These are phyloP conservation scores for Antrozous pallidus DNA, from an alignment of 2,797 vertebrate genomes.

Conservation along the genomic window DNA sequence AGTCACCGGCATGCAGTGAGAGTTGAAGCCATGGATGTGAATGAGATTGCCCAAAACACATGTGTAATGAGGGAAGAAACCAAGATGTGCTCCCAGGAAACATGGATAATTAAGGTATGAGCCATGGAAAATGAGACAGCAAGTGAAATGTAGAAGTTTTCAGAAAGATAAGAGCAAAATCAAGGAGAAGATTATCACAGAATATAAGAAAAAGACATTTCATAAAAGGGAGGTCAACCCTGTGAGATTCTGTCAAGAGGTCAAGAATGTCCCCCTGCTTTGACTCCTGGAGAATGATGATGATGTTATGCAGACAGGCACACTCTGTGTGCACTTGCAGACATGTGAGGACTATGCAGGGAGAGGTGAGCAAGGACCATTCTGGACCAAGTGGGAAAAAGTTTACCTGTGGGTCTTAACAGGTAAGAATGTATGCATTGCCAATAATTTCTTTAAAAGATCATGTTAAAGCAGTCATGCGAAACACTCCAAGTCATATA, in stretches of 20 bases:
- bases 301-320: background rate
- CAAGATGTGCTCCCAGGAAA: background rate
- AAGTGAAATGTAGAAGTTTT: background rate
- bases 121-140: background rate
- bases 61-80: background rate
- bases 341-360: background rate
- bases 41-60: background rate
- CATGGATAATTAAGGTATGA: background rate
- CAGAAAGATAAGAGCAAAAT: background rate
- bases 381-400: background rate
- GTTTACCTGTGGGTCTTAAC: background rate
- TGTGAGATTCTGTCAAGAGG: background rate
- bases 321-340: background rate
- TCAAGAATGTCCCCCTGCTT: background rate
- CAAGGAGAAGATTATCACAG: background rate
- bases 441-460: background rate
- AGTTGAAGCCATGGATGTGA: accelerated
- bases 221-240: background rate
- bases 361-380: accelerated
- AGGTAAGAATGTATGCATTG: background rate
- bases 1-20: accelerated
- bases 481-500: background rate
- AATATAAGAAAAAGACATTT: background rate
- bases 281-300: too few species aligned
- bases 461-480: background rate